Conservation (phyloP, 2,113 vertebrate species). For the Thalassarche chlororhynchos region DNA sequence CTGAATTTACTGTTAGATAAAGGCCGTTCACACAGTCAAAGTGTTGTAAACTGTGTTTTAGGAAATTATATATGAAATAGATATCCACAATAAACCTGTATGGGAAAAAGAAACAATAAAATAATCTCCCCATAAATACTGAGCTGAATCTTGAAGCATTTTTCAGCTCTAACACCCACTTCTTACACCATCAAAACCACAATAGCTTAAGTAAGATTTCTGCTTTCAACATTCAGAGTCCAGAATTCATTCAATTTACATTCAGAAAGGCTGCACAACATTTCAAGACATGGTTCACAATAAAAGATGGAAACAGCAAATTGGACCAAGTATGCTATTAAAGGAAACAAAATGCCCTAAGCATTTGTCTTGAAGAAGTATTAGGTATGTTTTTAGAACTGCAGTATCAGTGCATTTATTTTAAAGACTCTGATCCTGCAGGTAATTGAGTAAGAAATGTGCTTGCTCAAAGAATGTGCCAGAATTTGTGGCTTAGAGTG, state of each 20-base stretch:
- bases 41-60: not conserved
- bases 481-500: not conserved
- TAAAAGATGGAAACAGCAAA: not conserved
- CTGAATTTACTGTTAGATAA: not conserved
- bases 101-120: not conserved
- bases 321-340: not conserved
- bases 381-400: not conserved
- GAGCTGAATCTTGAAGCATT: not conserved
- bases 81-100: not conserved
- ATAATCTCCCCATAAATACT: not conserved
- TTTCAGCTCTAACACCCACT: not conserved
- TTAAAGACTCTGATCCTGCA: not conserved
- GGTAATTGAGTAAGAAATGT: not conserved
- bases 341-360: not conserved
- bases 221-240: not conserved
- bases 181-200: not conserved
- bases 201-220: not conserved
- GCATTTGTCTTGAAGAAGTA: not conserved
- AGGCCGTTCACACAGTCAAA: not conserved
- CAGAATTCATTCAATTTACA: not conserved
- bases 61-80: not conserved
- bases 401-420: not conserved
- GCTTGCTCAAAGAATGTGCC: not conserved
- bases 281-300: not conserved
- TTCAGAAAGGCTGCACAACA: not conserved